These are phyloP conservation scores for Sylvia atricapilla DNA, from an alignment of 2,113 vertebrate species.

Conservation along the genomic window DNA sequence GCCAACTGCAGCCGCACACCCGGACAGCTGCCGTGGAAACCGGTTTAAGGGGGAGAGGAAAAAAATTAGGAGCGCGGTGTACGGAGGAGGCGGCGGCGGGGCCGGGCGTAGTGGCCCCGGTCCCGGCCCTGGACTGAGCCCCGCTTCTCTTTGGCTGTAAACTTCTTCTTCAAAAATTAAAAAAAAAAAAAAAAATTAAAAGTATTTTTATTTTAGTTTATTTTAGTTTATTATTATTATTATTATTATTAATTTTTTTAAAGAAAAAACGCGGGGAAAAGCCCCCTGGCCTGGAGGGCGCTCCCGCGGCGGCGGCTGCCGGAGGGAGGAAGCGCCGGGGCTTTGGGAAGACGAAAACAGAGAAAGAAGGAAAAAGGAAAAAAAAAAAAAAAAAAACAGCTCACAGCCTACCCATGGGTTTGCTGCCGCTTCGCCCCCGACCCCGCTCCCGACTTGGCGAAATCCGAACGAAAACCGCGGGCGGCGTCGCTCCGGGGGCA, in stretches of 20 bases:
- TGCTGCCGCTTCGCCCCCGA: not conserved
- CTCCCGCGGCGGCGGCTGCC: not conserved
- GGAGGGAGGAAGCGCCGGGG: not conserved
- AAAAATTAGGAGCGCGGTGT: not conserved
- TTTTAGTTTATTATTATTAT: no score
- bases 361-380: not conserved
- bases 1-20: conserved; percentile 28
- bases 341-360: not conserved
- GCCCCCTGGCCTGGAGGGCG: not conserved
- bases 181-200: not conserved
- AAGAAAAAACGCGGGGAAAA: not conserved
- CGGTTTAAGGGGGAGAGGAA: not conserved
- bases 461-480: not conserved
- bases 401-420: not conserved
- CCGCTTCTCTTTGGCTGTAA: not conserved
- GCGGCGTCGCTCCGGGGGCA: not conserved
- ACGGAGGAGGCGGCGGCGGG: not conserved
- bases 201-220: not conserved
- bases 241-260: no score
- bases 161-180: not conserved
- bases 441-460: not conserved
- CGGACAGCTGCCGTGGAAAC: conserved; percentile 13
- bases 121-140: not conserved
- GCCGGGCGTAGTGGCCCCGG: not conserved
- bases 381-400: not conserved